Conservation (phyloP, 2,888 invertebrate species). For the Chorisops tibialis region DNA sequence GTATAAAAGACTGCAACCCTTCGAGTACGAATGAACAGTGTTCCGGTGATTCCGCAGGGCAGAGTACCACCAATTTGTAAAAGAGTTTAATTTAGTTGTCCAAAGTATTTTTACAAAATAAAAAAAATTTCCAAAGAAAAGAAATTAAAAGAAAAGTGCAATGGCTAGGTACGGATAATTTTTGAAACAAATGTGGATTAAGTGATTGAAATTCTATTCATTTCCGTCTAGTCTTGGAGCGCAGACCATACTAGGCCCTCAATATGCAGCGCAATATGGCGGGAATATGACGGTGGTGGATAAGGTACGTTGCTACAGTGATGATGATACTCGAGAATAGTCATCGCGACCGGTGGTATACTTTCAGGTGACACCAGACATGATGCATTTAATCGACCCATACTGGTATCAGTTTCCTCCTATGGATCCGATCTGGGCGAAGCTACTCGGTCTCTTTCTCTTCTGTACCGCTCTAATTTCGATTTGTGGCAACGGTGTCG, state of each 20-base stretch:
- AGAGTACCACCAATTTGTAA: too few species aligned
- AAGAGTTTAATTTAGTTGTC: too few species aligned
- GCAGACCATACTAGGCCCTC: slow-evolving; percentile 52
- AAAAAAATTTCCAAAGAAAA: neutral
- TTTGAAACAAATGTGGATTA: too few species aligned
- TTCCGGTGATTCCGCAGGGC: neutral
- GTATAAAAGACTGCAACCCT: slow-evolving; percentile 1
- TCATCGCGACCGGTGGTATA: neutral
- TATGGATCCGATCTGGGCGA: slow-evolving; percentile 56
- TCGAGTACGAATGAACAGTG: neutral
- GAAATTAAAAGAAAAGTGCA: neutral
- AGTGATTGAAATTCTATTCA: neutral
- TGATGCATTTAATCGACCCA: slow-evolving; percentile 64
- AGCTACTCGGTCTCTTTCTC: slow-evolving; percentile 58
- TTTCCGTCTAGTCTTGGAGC: neutral
- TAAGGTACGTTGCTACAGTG: slow-evolving; percentile 2
- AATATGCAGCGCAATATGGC: slow-evolving; percentile 44
- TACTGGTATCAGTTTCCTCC: slow-evolving; percentile 58
- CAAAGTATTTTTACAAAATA: too few species aligned
- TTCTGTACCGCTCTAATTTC: slow-evolving; percentile 58
- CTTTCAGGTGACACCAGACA: slow-evolving; percentile 58
- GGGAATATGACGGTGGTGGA: slow-evolving; percentile 19
- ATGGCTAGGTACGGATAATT: slow-evolving; percentile 16
- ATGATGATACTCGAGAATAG: neutral
- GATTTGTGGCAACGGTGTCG: slow-evolving; percentile 40